Percentiles rank a stretch among this genome's conserved stretches.
phyloP scores from a whole-genome alignment of 2,797 vertebrate genomes.

The Sebastes trivittatus region DNA sequence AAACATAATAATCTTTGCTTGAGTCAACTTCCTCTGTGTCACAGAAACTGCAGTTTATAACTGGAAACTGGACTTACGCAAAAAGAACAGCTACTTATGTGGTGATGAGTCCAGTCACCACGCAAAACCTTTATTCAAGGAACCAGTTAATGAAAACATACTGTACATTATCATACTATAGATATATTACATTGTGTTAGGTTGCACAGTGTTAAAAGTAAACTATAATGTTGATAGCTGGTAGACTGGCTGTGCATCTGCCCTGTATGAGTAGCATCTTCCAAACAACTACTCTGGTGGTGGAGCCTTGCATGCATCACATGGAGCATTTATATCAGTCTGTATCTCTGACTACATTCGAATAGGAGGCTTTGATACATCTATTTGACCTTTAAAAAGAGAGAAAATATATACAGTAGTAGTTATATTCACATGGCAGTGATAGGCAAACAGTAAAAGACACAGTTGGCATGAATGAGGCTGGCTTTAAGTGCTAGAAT shows the following conservation, averaged over 20 bases:
- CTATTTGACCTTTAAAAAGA: constrained; percentile 26
- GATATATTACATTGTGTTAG: constrained; percentile 31
- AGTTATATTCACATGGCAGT: constrained; percentile 73
- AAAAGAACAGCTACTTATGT: neutral
- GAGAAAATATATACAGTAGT: constrained; percentile 54
- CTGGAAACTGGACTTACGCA: neutral
- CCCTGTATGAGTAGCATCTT: constrained; percentile 6
- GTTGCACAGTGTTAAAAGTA: constrained; percentile 27
- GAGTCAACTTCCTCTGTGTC: neutral
- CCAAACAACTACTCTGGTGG: neutral
- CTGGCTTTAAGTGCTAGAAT: constrained; percentile 76
- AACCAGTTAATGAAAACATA: constrained; percentile 30
- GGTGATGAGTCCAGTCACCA: constrained; percentile 60
- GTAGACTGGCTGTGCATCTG: neutral
- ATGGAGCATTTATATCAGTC: neutral
- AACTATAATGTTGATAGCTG: constrained; percentile 20
- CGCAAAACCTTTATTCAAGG: constrained; percentile 67
- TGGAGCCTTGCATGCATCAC: constrained; percentile 13
- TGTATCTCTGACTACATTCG: constrained; percentile 26
- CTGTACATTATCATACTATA: constrained; percentile 47
- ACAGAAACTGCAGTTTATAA: neutral
- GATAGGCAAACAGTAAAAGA: constrained; percentile 58
- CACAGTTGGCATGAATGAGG: constrained; percentile 39
- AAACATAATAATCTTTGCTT: neutral
- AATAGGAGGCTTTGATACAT: constrained; percentile 34